Conservation (phyloP, 2,888 invertebrate genomes). For the Apodemia zela region DNA sequence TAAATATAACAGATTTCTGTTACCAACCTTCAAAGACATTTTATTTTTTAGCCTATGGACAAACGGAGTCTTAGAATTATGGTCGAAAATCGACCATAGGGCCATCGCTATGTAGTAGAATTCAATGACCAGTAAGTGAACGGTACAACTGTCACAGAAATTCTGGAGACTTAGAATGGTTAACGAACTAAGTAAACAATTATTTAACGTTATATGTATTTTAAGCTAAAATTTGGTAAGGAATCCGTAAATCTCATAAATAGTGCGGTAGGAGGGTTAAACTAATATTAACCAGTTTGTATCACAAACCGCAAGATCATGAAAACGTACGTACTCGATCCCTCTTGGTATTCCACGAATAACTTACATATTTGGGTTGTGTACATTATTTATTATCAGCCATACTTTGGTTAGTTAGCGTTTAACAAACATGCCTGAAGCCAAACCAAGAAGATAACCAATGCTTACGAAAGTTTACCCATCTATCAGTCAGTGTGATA, state of each 20-base stretch:
- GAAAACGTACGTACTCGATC: slow-evolving; percentile 70
- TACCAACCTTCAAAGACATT: too few relatives aligned
- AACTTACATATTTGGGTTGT: slow-evolving; percentile 69
- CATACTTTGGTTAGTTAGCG: slow-evolving; percentile 55
- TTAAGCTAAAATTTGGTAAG: slow-evolving; percentile 35
- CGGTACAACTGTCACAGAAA: not conserved
- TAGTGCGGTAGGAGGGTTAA: slow-evolving; percentile 54
- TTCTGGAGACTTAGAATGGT: not conserved
- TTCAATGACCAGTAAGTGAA: too few relatives aligned
- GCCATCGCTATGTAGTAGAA: too few relatives aligned
- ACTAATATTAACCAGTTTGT: slow-evolving; percentile 69
- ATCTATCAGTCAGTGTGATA: not conserved
- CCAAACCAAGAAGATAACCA: slow-evolving; percentile 20
- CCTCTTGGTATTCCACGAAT: slow-evolving; percentile 62
- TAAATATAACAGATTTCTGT: too few relatives aligned
- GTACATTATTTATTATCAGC: slow-evolving; percentile 76
- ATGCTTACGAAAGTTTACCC: not conserved
- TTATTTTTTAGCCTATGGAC: too few relatives aligned
- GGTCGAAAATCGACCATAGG: too few relatives aligned
- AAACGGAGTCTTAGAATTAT: too few relatives aligned
- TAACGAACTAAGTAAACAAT: not conserved
- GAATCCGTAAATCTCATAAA: slow-evolving; percentile 60
- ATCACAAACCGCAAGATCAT: slow-evolving; percentile 75
- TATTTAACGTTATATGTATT: slow-evolving; percentile 8
- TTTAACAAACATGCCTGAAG: slow-evolving; percentile 52